Evolutionary conservation across 2,113 vertebrate species (phyloP).

Genomic region (Nibea coibor): DNA sequence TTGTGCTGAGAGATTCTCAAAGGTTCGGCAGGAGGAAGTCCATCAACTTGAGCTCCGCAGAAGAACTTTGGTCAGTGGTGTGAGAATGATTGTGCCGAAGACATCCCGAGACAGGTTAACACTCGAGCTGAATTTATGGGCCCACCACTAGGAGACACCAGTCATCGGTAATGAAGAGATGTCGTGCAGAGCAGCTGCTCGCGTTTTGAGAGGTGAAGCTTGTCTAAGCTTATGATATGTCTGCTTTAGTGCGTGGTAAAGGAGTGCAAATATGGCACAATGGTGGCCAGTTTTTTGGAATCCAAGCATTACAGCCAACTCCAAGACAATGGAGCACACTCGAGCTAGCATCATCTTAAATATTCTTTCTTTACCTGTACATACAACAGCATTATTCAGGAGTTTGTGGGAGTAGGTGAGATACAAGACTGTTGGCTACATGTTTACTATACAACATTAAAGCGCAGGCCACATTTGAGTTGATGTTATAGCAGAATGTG

Average conservation of each 20-base stretch:
- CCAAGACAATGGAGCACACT: background rate
- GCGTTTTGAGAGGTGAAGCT: slow-evolving; percentile 34
- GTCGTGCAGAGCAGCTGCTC: slow-evolving; percentile 25
- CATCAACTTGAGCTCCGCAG: slow-evolving; percentile 29
- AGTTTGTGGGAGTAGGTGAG: slow-evolving; percentile 21
- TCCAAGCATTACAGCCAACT: background rate
- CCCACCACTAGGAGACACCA: slow-evolving; percentile 22
- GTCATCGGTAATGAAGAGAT: slow-evolving; percentile 43
- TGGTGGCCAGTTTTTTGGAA: background rate
- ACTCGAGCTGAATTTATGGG: slow-evolving; percentile 42
- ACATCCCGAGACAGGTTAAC: slow-evolving; percentile 30
- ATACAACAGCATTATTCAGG: background rate
- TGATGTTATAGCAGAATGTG: background rate
- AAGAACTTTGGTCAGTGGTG: slow-evolving; percentile 37
- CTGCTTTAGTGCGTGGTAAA: slow-evolving; percentile 18
- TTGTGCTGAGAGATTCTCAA: slow-evolving; percentile 4
- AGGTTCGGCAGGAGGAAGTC: slow-evolving; percentile 25
- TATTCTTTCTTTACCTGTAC: slow-evolving; percentile 9
- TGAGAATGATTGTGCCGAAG: slow-evolving; percentile 37
- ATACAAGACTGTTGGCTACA: background rate
- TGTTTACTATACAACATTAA: slow-evolving; percentile 4
- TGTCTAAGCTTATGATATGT: slow-evolving; percentile 18
- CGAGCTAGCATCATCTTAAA: background rate
- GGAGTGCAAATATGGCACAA: background rate
- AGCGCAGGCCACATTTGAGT: background rate